Percentiles rank a stretch among this genome's conserved stretches.
phyloP scores from a whole-genome alignment of 2,797 vertebrate genomes.

The Thripadectes ignobilis region DNA sequence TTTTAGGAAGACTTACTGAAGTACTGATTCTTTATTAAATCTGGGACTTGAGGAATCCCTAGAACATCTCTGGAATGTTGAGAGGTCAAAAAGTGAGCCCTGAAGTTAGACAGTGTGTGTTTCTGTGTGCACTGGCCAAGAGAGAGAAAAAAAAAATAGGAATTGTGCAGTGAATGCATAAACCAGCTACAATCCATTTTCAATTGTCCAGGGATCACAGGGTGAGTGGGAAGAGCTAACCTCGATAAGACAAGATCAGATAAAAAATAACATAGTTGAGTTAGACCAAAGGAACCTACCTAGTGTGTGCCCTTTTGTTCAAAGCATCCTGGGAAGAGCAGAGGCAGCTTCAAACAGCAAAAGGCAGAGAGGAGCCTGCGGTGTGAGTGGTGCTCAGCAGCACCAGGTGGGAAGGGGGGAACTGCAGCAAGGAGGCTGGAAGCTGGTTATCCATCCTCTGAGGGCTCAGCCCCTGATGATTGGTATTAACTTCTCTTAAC shows the following conservation, averaged over 20 bases:
- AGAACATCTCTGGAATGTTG: not conserved
- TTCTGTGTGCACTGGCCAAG: not conserved
- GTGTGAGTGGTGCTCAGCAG: not conserved
- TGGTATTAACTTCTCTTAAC: not conserved
- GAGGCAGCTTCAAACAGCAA: not conserved
- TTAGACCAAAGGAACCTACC: not conserved
- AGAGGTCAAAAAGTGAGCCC: not conserved
- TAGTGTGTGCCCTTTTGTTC: not conserved
- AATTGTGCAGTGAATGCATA: not conserved
- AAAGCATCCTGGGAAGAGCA: not conserved
- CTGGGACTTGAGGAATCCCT: not conserved
- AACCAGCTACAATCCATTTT: not conserved
- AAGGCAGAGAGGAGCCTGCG: not conserved
- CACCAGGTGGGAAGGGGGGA: not conserved
- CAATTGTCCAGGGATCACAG: not conserved
- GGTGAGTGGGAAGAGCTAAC: not conserved
- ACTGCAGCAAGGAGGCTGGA: not conserved
- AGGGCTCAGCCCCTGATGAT: not conserved
- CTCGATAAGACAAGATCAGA: not conserved
- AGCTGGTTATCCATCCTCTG: not conserved
- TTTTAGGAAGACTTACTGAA: not conserved
- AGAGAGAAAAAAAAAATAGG: not conserved
- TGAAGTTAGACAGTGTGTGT: not conserved
- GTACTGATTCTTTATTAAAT: not conserved
- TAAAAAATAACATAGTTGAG: not conserved